Base-by-base conservation (phyloP, 2,797 vertebrate species). In the Phylloscopus collybita region DNA sequence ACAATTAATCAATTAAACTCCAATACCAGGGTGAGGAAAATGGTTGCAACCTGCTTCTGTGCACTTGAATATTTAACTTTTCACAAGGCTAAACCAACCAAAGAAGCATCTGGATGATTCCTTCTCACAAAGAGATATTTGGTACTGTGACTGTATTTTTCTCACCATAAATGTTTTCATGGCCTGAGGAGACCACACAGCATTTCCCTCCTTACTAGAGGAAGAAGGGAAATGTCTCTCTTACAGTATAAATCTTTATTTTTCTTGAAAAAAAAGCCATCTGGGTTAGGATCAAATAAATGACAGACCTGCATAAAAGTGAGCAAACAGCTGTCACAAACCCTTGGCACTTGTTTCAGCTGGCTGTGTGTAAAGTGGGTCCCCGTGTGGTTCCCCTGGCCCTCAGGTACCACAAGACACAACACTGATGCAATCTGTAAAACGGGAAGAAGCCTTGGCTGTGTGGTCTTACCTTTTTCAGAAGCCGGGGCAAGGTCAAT, bases 401-500 rank as follows among this genome's bases (percentile, higher is more conserved):
- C n/a, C 69, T 54, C 27, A 66, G 73, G 34, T 40, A 61, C 1
- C 1, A 80, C 49, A 34, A 32, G 80, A 75, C 79, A 89, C n/a
- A 83, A 30, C 17, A 69, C 27, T 15, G 62, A 62, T 74, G 49
- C 22, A 23, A 5, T 76, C 20, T 73, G 44, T 45, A 27, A 32
- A 51, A 73, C 2, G 27, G 59, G 49, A 73, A 93, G 19, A 66
- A 93, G 50, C 45, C 80, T 93, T 92, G 76, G 36, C 64, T 73
- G 49, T 16, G 8, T 80, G 95, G 82, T 98, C 99, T 99, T 98
- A 99, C 99, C 99, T 98, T 99, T 98, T 97, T 99, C 99, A 8
- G 99, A 99, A 12, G 99, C 99, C 2, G 99, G 99, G 93, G 99
- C 99, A 96, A 99, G 98, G 98, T 99, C 99, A 96, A 99, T 99